Evolutionary conservation across 2,797 vertebrate genomes (phyloP), one percentile per base, ranked within the genome.

Genomic region (Microtus obscurus): DNA sequence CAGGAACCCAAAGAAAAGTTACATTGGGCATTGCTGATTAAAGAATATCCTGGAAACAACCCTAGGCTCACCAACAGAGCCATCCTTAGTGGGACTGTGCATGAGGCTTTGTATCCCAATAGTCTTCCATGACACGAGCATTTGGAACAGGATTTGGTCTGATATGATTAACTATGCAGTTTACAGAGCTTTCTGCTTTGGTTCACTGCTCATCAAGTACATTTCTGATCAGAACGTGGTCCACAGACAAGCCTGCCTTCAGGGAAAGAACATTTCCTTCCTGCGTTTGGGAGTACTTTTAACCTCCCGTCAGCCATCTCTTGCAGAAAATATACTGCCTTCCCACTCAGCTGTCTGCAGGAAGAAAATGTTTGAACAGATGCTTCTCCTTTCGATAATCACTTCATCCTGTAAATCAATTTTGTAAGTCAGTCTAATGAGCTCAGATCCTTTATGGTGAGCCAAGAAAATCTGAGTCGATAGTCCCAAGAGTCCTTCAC

Each of bases 201-300:
- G 73, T 82, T 83, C 71, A 56, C 77, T 67, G 40, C 19, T 51
- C 40, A 82, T 69, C 40, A 87, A 88, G 31, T 95, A 73, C 53
- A 86, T 73, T 96, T 74, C 89, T 86, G 53, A 51, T 81, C 53
- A 93, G 43, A 95, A 95, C 87, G 91, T 90, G 59, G 67, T 96
- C 96, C 79, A 9, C 11, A 6, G 73, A 43, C 27, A 69, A 77
- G 12, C 71, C 69, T 96, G 61, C 81, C 87, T 93, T 74, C 63
- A 74, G 90, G 59, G 81, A 82, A 89, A 96, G 43, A 95, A 87
- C 25, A 83, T 21, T 12, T 17, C 27, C 34, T 82, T 85, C 48
- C 29, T 74, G 19, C 2, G 79, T 31, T 61, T 92, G 89, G 7
- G 37, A 40, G 69, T 88, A 53, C 86, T 88, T 94, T 82, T 81